Conservation (phyloP, 2,888 invertebrate genomes). For the Noctua fimbriata region DNA sequence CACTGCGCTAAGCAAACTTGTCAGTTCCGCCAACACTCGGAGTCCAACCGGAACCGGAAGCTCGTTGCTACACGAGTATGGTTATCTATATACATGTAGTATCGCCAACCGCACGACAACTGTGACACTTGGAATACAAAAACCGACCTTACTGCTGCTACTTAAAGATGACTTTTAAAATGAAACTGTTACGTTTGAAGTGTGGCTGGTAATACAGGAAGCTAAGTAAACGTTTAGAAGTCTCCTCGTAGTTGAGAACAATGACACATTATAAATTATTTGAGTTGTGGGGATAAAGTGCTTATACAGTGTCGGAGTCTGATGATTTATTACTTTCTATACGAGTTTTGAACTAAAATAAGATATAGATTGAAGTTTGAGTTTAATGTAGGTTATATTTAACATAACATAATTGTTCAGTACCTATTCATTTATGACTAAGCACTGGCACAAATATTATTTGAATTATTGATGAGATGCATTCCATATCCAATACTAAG, state of each 20-base stretch:
- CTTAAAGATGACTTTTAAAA: background rate
- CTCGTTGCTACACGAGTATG: conserved; percentile 64
- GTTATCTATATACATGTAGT: conserved; percentile 42
- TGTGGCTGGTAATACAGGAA: conserved; percentile 36
- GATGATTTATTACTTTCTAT: background rate
- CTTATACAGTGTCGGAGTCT: background rate
- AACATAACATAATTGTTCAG: too few relatives aligned
- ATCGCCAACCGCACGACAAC: conserved; percentile 7
- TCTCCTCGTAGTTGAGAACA: conserved; percentile 51
- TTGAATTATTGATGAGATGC: background rate
- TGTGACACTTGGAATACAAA: background rate
- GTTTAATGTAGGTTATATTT: background rate
- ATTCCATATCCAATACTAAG: background rate
- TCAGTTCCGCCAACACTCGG: conserved; percentile 72
- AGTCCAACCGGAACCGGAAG: conserved; percentile 74
- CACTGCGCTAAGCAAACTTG: conserved; percentile 73
- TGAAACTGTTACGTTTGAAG: too few relatives aligned
- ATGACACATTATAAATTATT: conserved; percentile 49
- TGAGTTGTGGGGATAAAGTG: conserved; percentile 15
- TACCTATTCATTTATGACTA: background rate
- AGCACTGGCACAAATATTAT: background rate
- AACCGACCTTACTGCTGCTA: background rate
- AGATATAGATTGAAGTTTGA: background rate
- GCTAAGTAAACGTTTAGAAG: conserved; percentile 66
- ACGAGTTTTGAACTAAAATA: conserved; percentile 7